phyloP scores from a whole-genome alignment of 2,113 vertebrate species.

The Numenius arquata region DNA sequence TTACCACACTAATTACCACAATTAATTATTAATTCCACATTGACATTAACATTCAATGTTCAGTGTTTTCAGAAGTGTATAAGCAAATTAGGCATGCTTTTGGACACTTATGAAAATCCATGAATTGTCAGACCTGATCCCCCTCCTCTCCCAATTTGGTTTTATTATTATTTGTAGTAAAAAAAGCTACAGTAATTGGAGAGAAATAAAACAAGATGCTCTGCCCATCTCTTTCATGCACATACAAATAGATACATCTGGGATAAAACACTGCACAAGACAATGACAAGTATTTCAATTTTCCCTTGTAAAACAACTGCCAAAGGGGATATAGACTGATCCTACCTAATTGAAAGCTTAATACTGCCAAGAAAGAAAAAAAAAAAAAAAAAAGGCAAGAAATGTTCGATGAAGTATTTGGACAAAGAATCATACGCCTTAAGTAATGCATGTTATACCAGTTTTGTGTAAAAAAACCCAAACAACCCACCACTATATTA shows the following conservation, averaged over 20 bases:
- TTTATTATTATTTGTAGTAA: background rate
- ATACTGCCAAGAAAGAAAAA: background rate
- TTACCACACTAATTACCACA: background rate
- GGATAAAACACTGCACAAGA: background rate
- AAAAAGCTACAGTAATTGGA: background rate
- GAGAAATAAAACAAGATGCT: background rate
- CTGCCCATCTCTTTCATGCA: background rate
- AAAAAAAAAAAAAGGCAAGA: rapidly evolving
- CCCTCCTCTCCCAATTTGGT: background rate
- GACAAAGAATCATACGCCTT: background rate
- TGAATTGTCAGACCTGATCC: background rate
- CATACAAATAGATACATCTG: background rate
- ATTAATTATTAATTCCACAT: background rate
- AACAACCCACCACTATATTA: background rate
- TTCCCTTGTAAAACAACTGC: background rate
- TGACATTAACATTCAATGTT: background rate
- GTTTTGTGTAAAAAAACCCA: background rate
- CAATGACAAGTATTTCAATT: background rate
- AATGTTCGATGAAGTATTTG: background rate
- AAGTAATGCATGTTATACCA: background rate
- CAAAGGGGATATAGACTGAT: background rate
- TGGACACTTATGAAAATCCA: background rate
- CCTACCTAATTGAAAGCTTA: background rate
- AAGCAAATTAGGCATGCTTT: background rate
- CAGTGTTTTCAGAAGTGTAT: background rate